Conservation (phyloP, 1,140 invertebrate species). For the Camponotus pennsylvanicus region DNA sequence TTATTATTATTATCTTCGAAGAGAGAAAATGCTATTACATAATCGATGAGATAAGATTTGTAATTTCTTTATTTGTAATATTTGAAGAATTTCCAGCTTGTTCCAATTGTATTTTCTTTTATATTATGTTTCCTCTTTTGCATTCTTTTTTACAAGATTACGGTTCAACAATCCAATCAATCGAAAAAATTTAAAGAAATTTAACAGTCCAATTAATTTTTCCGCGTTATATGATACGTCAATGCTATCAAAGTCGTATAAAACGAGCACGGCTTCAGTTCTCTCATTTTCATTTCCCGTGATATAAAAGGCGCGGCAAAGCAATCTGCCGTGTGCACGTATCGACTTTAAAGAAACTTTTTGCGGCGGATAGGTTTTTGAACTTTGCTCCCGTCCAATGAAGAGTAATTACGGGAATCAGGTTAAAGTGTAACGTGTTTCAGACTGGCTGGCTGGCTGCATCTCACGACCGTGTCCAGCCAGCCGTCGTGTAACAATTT, state of each 20-base stretch:
- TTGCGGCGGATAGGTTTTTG: slow-evolving; percentile 37
- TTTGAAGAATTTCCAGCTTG: background rate
- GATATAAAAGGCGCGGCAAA: background rate
- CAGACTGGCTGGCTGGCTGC: slow-evolving; percentile 8
- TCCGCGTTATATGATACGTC: background rate
- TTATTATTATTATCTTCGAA: background rate
- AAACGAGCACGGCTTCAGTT: background rate
- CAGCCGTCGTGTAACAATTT: slow-evolving; percentile 53
- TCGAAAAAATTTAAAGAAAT: background rate
- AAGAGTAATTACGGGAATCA: slow-evolving; percentile 51
- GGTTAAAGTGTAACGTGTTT: slow-evolving; percentile 45
- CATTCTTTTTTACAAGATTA: background rate
- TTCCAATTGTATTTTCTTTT: background rate
- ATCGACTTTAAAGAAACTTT: slow-evolving; percentile 22
- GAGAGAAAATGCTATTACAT: background rate
- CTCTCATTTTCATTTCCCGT: slow-evolving; percentile 14
- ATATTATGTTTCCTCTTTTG: background rate
- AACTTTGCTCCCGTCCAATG: slow-evolving; percentile 44
- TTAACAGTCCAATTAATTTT: slow-evolving; percentile 1
- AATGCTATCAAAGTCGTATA: background rate
- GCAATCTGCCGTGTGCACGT: background rate
- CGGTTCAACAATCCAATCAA: background rate
- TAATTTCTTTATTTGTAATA: background rate
- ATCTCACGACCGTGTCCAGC: slow-evolving; percentile 21
- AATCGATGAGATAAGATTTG: background rate